Evolutionary conservation across 2,113 vertebrate species (phyloP), one percentile per base, ranked within the genome.

Genomic region (Talpa occidentalis): DNA sequence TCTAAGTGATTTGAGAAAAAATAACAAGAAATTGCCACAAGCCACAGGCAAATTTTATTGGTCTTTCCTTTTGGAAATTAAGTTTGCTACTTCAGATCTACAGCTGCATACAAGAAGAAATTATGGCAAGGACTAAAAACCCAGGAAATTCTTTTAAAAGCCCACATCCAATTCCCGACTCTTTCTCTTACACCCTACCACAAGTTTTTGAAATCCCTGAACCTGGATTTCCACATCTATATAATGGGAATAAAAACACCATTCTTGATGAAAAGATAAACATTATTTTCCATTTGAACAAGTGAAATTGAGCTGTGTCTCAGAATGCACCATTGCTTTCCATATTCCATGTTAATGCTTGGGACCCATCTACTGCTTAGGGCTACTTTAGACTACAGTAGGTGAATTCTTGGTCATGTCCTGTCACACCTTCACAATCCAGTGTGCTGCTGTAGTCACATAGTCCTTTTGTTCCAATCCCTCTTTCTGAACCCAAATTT

Each of bases 1-100:
- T 59, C 77, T 62, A 91, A 79, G 77, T 62, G 44, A 86, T 60
- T 92, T 69, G 86, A 85, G 35, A 72, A 93, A 83, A 94, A 80
- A 87, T 67, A 52, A 80, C 22, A 94, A 91, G 76, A n/a, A 92
- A 79, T 35, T 87, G 47, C 47, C n/a, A 60, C n/a, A 92, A 78
- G 44, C 90, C 21, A 3, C 15, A 56, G 49, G 42, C 64, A 82
- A 87, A 76, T 88, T 84, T 56, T 73, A 64, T 62, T 69, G 44
- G n/a, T 59, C 8, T 78, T 62, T 92, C 22, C 37, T 21, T 94
- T 91, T 87, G 60, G 67, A 95, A 91, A 59, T 80, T 79, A 60
- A 47, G 22, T 66, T 94, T 44, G 52, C 21, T 42, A 62, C 44
- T 86, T 90, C 70, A 69, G 22, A 90, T 62, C 19, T 64, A 17